Conservation (phyloP, 2,113 vertebrate species). For the Passer domesticus region DNA sequence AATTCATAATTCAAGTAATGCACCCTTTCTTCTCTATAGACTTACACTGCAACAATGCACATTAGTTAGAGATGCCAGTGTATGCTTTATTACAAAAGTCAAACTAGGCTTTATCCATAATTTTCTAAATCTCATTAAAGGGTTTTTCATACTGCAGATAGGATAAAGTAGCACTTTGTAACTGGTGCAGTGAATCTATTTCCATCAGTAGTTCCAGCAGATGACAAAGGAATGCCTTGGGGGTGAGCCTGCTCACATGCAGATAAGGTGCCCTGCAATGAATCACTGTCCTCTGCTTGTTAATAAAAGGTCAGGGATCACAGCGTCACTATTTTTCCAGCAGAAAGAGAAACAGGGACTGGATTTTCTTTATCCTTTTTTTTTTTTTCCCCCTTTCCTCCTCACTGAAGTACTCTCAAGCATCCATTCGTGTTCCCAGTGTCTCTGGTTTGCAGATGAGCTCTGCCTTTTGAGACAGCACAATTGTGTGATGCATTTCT, state of each 20-base stretch:
- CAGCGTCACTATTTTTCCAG: neutral
- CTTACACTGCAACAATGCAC: conserved; percentile 9
- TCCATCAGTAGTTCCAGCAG: neutral
- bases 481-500: neutral
- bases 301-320: conserved; percentile 61
- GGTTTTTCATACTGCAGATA: conserved; percentile 55
- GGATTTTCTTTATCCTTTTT: neutral
- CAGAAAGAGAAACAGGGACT: neutral
- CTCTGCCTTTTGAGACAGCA: neutral
- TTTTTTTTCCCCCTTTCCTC: no score
- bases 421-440: neutral
- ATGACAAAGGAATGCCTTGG: conserved; percentile 44
- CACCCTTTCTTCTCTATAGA: conserved; percentile 13
- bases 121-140: conserved; percentile 74
- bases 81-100: conserved; percentile 58
- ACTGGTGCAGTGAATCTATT: neutral
- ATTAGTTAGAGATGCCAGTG: conserved; percentile 4
- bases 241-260: conserved; percentile 18
- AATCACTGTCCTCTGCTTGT: conserved; percentile 52
- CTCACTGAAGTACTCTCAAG: neutral
- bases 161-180: conserved; percentile 53
- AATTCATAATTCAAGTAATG: conserved; percentile 64
- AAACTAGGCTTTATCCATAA: conserved; percentile 47
- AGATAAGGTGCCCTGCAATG: conserved; percentile 57
- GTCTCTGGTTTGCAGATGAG: neutral